Base-by-base conservation (phyloP, 2,888 invertebrate species). In the Ormyrus nitidulus region DNA sequence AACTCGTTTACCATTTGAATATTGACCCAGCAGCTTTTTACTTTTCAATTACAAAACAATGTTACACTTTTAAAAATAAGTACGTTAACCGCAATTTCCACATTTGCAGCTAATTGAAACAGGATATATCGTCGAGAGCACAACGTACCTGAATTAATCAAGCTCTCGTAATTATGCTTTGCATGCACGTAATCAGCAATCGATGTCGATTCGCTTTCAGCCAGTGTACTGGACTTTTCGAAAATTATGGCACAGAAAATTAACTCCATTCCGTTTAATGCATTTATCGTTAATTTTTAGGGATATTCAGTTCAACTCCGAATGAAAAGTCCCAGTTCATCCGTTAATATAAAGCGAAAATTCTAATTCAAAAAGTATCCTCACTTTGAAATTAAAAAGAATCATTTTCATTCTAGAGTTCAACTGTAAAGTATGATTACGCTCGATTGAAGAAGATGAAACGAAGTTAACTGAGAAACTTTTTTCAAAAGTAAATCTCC, bases 81-180 rank as follows among this genome's bases (percentile, higher is more conserved):
- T 6, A 49, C 19, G 58, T 46, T 46, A 48, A 10, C 4, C 34
- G 6, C 48, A 46, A 34, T 34, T 7, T 58, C 44, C n/a, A n/a
- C 46, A 51, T 54, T 62, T 46, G 34, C 54, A 62, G 46, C 44
- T 72, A 64, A 64, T 34, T 62, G 46, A 54, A 61, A 71, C 51
- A 49, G 9, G 71, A 72, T 72, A 58, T 58, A 70, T 58, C 48
- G 58, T 58, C 58, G 19, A 58, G 44, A 10, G 6, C 48, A 44
- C 7, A 6, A 48, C 58, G 11, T 11, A 70, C 64, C 64, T 48
- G 64, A 62, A 64, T 64, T 56, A 62, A 73, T 73, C 64, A 56
- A 65, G 54, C 49, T 19, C 2, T 48, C 64, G 64, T 11, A 62
- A 73, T 73, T 65, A 65, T 56, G 46, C 56, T 73, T 69, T 56